phyloP scores from a whole-genome alignment of 2,797 vertebrate genomes.

The Lerista edwardsae region DNA sequence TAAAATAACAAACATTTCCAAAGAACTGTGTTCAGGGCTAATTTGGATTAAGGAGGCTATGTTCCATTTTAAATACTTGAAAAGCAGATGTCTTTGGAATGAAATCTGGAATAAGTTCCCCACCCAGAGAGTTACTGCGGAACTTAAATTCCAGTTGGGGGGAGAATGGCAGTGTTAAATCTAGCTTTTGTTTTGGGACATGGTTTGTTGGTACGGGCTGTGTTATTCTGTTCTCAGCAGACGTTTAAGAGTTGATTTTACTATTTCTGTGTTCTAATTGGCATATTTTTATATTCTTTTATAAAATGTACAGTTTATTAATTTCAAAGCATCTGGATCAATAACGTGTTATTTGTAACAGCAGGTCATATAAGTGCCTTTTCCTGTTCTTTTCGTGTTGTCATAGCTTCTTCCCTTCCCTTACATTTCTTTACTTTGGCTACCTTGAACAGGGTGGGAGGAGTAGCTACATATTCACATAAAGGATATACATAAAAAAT shows the following conservation, averaged over 20 bases:
- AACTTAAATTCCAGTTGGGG: no score
- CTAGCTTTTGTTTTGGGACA: not conserved
- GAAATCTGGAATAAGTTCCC: not conserved
- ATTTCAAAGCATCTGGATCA: not conserved
- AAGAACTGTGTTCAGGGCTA: not conserved
- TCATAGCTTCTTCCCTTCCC: not conserved
- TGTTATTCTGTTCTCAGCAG: not conserved
- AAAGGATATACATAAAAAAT: no score
- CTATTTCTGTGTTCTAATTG: not conserved
- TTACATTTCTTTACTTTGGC: not conserved
- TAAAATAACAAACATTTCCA: not conserved
- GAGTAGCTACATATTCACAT: no score
- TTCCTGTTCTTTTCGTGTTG: not conserved
- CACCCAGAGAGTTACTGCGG: no score
- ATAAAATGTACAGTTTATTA: not conserved
- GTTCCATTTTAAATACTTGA: not conserved
- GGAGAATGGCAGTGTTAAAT: no score
- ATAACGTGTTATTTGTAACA: not conserved
- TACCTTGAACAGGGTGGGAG: no score
- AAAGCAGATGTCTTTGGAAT: no score
- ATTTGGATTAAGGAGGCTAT: not conserved
- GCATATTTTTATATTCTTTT: not conserved
- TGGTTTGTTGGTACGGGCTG: no score
- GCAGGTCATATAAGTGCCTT: not conserved
- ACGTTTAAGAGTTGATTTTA: not conserved